These are phyloP conservation scores for Gadopsis marmoratus DNA, from an alignment of 2,797 vertebrate species.

Conservation along the genomic window DNA sequence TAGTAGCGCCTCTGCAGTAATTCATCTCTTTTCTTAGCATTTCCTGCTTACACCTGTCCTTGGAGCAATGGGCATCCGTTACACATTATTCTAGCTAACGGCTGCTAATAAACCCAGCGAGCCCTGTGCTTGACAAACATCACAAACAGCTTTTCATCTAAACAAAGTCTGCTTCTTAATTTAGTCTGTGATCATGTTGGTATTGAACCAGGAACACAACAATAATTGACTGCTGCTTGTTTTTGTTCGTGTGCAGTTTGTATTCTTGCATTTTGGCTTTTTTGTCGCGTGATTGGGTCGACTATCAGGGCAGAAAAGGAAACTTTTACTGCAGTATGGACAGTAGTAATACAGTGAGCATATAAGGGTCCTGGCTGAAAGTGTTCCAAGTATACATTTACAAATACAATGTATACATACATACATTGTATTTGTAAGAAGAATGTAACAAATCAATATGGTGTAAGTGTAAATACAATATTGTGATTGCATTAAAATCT, in stretches of 20 bases:
- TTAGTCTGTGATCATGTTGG: not conserved
- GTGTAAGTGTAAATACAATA: not conserved
- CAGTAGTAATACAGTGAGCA: not conserved
- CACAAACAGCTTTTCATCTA: conserved; percentile 2
- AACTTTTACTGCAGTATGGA: not conserved
- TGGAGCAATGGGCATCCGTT: conserved; percentile 9
- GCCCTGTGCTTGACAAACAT: conserved; percentile 12
- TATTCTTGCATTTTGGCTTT: not conserved
- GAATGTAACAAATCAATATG: not conserved
- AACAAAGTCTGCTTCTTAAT: conserved; percentile 2
- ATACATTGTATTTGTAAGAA: not conserved
- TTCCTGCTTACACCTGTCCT: conserved; percentile 20
- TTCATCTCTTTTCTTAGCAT: not conserved
- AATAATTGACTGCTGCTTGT: not conserved
- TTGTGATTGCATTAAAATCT: not conserved
- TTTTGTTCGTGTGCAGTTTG: not conserved
- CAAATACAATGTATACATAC: not conserved
- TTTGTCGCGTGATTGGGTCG: not conserved
- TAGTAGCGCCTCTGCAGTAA: not conserved
- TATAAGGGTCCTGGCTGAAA: conserved; percentile 11
- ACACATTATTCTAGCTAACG: conserved; percentile 8
- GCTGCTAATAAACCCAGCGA: conserved; percentile 25
- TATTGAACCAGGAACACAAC: not conserved
- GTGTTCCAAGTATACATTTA: not conserved
- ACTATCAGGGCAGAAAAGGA: not conserved